Evolutionary conservation across 1,140 invertebrate species (phyloP), one percentile per base, ranked within the genome.

Genomic region (Neocloeon triangulifer): DNA sequence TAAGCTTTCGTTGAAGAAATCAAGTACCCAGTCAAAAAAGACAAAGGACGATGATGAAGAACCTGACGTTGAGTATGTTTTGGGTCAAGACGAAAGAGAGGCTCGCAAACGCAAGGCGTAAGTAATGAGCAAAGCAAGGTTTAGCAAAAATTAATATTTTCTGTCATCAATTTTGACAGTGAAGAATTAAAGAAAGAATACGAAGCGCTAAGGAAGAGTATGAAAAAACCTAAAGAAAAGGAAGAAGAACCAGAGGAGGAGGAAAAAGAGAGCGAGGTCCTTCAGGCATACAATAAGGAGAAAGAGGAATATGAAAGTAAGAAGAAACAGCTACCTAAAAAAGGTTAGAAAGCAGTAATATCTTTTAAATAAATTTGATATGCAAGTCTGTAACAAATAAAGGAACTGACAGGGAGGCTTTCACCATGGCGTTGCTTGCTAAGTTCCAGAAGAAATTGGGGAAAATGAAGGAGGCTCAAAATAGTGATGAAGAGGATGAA

Each of bases 401-500:
- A 55, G 52, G 49, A 14, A 12, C 30, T 22, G 47, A 44, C 1
- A 46, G 68, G 25, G 73, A 78, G 51, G 50, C 62, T 38, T 72
- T 70, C 39, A 91, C 86, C 0, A 51, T 88, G 26, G 55, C 69
- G 20, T 46, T 92, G 17, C 50, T 95, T 23, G 66, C 67, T 1
- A 82, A 82, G 50, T 95, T 96, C 45, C 73, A 73, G 48, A 66
- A 57, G 3, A 84, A 79, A 53, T 50, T 92, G 16, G 57, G 66
- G 26, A 56, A 55, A 3, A 64, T 65, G 1, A 75, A 73, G 45
- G 63, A 74, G 39, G 64, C 65, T 37, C 35, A 36, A 34, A 42
- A 39, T 21, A 44, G 49, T 12, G 41, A 51, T 23, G 46, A 49
- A 17, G 43, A 46, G 26, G 49, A 55, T 39, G 42, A 47, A 19